Evolutionary conservation across 2,888 invertebrate species (phyloP).

Genomic region (Nycteola revayana): DNA sequence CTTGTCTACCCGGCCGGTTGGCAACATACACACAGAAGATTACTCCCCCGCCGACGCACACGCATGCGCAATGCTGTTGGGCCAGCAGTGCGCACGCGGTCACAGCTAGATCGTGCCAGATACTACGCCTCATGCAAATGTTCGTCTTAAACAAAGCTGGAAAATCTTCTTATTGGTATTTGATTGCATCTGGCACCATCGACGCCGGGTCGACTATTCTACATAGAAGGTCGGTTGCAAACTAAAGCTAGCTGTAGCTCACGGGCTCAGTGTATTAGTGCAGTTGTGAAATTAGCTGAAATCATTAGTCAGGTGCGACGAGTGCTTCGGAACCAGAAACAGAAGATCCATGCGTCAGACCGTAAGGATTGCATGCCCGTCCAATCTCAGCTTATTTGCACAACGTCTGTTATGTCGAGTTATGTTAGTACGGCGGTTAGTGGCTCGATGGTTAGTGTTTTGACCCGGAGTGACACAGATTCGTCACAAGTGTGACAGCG

Average conservation of each 20-base stretch:
- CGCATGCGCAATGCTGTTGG: neutral
- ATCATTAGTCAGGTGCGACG: conserved; percentile 55
- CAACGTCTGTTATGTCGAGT: conserved; percentile 42
- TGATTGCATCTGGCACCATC: conserved; percentile 10
- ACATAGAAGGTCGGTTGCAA: conserved; percentile 46
- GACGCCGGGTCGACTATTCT: conserved; percentile 38
- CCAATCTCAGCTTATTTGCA: conserved; percentile 78
- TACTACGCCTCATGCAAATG: no score
- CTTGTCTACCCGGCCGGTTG: conserved; percentile 93
- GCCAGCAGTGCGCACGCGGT: neutral
- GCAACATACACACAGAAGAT: conserved; percentile 58
- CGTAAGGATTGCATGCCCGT: conserved; percentile 60
- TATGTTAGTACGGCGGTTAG: conserved; percentile 32
- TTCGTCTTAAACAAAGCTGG: no score
- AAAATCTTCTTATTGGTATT: neutral
- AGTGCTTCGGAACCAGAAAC: conserved; percentile 30
- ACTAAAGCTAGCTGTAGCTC: conserved; percentile 57
- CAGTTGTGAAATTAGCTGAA: conserved; percentile 77
- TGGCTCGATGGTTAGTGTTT: conserved; percentile 39
- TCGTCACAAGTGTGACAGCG: conserved; percentile 15
- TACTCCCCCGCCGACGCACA: conserved; percentile 44
- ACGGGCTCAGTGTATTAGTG: conserved; percentile 47
- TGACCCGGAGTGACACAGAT: conserved; percentile 26
- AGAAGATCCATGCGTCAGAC: conserved; percentile 52
- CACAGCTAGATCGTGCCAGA: neutral